Evolutionary conservation across 2,113 vertebrate genomes (phyloP).

Genomic region (Onychostoma macrolepis): DNA sequence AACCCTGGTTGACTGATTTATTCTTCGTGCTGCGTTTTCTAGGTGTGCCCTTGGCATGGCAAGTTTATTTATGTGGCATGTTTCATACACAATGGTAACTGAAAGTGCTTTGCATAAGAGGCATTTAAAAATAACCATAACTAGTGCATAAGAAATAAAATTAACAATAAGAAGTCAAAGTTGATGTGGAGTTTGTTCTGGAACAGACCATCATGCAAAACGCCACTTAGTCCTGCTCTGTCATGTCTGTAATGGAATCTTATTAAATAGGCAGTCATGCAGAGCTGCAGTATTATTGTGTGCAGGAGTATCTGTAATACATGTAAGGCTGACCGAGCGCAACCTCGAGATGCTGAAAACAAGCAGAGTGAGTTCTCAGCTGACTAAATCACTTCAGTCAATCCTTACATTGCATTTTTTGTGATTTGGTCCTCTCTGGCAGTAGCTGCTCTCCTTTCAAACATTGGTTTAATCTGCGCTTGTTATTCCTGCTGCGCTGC

Average conservation of each 20-base stretch:
- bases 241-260: background rate
- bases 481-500: conserved; percentile 32
- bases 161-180: background rate
- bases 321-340: background rate
- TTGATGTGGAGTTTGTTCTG: background rate
- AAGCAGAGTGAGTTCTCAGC: background rate
- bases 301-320: background rate
- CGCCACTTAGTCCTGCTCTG: background rate
- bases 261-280: background rate
- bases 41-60: background rate
- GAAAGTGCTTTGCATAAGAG: background rate
- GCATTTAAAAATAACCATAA: background rate
- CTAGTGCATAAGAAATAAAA: no score
- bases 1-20: background rate
- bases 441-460: conserved; percentile 12
- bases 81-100: background rate
- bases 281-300: background rate
- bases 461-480: background rate
- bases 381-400: background rate
- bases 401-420: background rate
- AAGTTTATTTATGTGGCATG: background rate
- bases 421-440: background rate
- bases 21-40: background rate
- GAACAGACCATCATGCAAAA: background rate
- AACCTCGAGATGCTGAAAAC: background rate